phyloP scores from a whole-genome alignment of 2,113 vertebrate species.

The Megalops atlanticus region DNA sequence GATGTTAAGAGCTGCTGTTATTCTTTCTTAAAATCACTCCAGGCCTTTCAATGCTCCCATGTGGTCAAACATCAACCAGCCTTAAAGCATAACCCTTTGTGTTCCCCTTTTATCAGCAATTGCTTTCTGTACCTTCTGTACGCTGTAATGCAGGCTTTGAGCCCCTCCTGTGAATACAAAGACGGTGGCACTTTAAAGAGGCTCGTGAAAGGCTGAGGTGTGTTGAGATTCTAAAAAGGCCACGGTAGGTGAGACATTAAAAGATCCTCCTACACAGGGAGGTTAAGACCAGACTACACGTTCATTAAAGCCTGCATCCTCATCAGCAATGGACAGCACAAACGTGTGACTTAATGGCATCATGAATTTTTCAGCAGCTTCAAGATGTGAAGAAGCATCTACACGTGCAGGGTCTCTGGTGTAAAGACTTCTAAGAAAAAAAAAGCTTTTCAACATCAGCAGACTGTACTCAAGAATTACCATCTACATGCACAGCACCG shows the following conservation, averaged over 20 bases:
- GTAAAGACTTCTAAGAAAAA: not conserved
- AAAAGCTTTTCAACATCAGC: slow-evolving; percentile 1
- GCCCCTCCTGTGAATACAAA: slow-evolving; percentile 13
- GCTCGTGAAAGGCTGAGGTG: slow-evolving; percentile 12
- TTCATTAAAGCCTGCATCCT: not conserved
- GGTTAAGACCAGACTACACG: not conserved
- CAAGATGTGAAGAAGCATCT: not conserved
- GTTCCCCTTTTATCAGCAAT: not conserved
- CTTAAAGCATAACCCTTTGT: not conserved
- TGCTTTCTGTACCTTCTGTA: slow-evolving; percentile 1
- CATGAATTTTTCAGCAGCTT: slow-evolving; percentile 20
- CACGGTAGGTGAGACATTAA: slow-evolving; percentile 5
- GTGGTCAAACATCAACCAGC: slow-evolving; percentile 4
- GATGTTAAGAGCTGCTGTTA: not conserved
- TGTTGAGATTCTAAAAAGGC: slow-evolving; percentile 21
- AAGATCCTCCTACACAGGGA: slow-evolving; percentile 6
- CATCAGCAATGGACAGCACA: slow-evolving; percentile 11
- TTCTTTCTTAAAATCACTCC: not conserved
- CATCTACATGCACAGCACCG: not conserved
- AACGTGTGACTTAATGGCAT: slow-evolving; percentile 12
- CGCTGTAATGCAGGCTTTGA: not conserved
- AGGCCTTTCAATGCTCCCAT: not conserved
- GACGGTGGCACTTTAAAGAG: slow-evolving; percentile 7
- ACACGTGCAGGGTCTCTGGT: not conserved
- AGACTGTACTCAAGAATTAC: not conserved